Base-by-base conservation (phyloP, 2,888 invertebrate species). In the Ametastegia equiseti region DNA sequence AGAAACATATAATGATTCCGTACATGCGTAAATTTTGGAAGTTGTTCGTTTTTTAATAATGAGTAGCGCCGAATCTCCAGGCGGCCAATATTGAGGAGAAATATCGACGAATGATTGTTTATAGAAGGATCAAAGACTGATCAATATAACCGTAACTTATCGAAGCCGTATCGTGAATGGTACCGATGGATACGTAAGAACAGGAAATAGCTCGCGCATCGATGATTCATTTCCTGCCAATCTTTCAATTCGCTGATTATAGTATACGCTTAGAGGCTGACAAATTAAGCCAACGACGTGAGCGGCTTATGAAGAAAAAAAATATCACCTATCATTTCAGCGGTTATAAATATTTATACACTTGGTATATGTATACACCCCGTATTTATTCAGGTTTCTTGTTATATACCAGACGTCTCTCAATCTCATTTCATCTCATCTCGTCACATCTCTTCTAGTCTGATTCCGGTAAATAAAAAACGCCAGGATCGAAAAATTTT, bases 251-350 rank as follows among this genome's bases (percentile, higher is more conserved):
- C 33, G 75, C 19, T 75, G 36, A 75, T 75, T 75, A 75, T 13
- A 75, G 23, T 45, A n/a, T 33, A 36, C 75, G 50, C 36, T 33
- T 33, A 54, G 75, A 75, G 75, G 54, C 50, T 75, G 45, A 75
- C 75, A 75, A 75, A 75, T 75, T 75, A 54, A 54, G 33, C 19
- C 36, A 75, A 75, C 54, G 19, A 75, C 71, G 54, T 75, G 54
- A 33, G 30, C 54, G 50, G 50, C 19, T 75, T 50, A 36, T 50
- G 50, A 75, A 75, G 36, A 50, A 54, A 75, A 36, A 15, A 50
- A 54, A 54, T 47, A 71, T 47, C 71, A 30, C n/a, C 15, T 45
- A 67, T 71, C 71, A n/a, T 71, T 47, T 27, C 71, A 47, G 30
- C 71, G 47, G 15, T 30, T 47, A 71, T 47, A 71, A 71, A 45